Evolutionary conservation across 1,140 invertebrate species (phyloP).

Genomic region (Papilio helenus): DNA sequence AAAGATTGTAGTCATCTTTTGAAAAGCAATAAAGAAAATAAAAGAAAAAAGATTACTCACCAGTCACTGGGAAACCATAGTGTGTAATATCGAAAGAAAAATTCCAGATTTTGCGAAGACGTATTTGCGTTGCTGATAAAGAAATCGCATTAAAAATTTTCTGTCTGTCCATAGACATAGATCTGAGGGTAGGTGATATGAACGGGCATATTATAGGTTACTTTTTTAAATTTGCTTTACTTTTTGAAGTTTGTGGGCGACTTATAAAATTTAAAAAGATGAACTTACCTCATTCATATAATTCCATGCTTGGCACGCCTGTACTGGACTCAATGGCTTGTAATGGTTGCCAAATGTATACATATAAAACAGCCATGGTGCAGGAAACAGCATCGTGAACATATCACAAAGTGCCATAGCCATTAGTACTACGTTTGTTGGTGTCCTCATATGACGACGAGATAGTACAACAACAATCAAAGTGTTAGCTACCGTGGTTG

Average conservation of each 20-base stretch:
- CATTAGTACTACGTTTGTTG: conserved; percentile 94
- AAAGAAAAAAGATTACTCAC: too few relatives aligned
- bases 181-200: too few relatives aligned
- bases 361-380: conserved; percentile 95
- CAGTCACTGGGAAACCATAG: too few relatives aligned
- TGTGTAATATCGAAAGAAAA: too few relatives aligned
- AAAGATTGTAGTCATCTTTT: neutral
- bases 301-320: conserved; percentile 90
- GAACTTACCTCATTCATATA: conserved; percentile 90
- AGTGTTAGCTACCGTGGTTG: conserved; percentile 95
- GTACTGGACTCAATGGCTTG: conserved; percentile 88
- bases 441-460: conserved; percentile 89
- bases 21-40: neutral
- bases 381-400: conserved; percentile 94
- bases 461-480: conserved; percentile 92
- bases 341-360: conserved; percentile 94
- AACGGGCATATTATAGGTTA: too few relatives aligned
- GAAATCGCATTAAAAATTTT: too few relatives aligned
- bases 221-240: too few relatives aligned
- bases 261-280: too few relatives aligned
- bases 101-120: too few relatives aligned
- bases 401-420: conserved; percentile 97
- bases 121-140: too few relatives aligned
- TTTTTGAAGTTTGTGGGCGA: too few relatives aligned
- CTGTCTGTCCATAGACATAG: too few relatives aligned